Evolutionary conservation across 1,140 invertebrate species (phyloP), one percentile per base, ranked within the genome.

Genomic region (Oppia nitens): DNA sequence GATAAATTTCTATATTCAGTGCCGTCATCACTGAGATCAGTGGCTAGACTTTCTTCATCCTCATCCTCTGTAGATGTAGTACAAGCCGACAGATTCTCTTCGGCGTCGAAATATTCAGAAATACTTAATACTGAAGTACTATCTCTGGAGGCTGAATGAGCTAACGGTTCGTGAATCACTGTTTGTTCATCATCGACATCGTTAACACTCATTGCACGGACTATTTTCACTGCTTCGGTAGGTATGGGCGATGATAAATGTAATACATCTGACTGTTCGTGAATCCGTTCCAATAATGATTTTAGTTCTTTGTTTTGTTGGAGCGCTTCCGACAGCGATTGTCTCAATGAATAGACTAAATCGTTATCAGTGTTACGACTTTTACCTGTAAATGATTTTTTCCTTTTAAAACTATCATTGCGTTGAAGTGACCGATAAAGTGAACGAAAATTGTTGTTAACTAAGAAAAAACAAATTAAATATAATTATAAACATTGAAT

Each of bases 31-130:
- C 54, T 60, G 6, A 56, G 27, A 47, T 60, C 57, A 14, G 55
- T 50, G 2, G 45, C 29, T 20, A 53, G 9, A 53, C 56, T 57
- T 17, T 55, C 64, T 53, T 65, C 61, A 21, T 65, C 56, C 6
- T 62, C 62, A 32, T 61, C 73, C 66, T 75, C 74, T 47, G 72
- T 72, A 1, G 72, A 73, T 12, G 71, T 69, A 23, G 70, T 70
- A 62, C 68, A 70, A 17, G 64, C 63, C 2, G 62, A 62, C 2
- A 69, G 63, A 55, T 73, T 68, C 61, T 86, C 83, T 69, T 83
- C 80, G n/a, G 84, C 85, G 72, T 87, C 84, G 70, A 83, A 87
- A 73, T 85, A 87, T 69, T 87, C 85, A 0, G 83, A 84, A n/a
- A 82, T 79, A 57, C 82, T 84, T n/a, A 83, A 76, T 62, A 81